These are phyloP conservation scores for Gobius niger DNA, from an alignment of 2,113 vertebrate genomes.

Conservation along the genomic window DNA sequence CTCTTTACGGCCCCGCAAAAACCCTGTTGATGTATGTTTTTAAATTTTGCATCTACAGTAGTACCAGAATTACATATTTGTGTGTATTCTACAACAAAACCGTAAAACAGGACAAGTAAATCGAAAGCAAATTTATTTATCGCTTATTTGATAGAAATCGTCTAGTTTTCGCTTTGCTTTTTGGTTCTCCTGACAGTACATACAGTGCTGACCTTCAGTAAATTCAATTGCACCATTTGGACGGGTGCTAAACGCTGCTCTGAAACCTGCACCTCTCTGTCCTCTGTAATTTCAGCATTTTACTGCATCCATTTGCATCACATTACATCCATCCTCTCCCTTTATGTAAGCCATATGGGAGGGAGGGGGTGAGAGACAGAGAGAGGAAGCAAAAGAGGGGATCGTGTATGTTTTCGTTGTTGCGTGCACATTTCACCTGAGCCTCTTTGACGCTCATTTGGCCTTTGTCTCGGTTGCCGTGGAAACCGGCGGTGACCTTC, in stretches of 20 bases:
- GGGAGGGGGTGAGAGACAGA: background rate
- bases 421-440: slow-evolving; percentile 77
- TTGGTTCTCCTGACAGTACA: background rate
- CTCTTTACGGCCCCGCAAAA: too few species aligned
- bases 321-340: slow-evolving; percentile 9
- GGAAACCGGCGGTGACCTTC: slow-evolving; percentile 84
- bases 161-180: too few species aligned
- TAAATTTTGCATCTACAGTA: too few species aligned
- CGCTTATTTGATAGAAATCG: too few species aligned
- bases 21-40: too few species aligned
- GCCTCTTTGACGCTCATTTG: slow-evolving; percentile 87
- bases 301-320: slow-evolving; percentile 62
- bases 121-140: too few species aligned
- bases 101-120: too few species aligned
- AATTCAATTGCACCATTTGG: slow-evolving; percentile 16
- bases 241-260: slow-evolving; percentile 15
- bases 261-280: slow-evolving; percentile 24
- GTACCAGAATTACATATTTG: too few species aligned
- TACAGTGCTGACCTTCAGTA: slow-evolving; percentile 23
- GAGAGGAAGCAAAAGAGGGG: background rate
- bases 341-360: background rate
- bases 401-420: slow-evolving; percentile 2
- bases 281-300: slow-evolving; percentile 49
- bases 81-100: too few species aligned
- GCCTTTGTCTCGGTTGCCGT: slow-evolving; percentile 85